Evolutionary conservation across 2,797 vertebrate species (phyloP).

Genomic region (Poecilia wingei): DNA sequence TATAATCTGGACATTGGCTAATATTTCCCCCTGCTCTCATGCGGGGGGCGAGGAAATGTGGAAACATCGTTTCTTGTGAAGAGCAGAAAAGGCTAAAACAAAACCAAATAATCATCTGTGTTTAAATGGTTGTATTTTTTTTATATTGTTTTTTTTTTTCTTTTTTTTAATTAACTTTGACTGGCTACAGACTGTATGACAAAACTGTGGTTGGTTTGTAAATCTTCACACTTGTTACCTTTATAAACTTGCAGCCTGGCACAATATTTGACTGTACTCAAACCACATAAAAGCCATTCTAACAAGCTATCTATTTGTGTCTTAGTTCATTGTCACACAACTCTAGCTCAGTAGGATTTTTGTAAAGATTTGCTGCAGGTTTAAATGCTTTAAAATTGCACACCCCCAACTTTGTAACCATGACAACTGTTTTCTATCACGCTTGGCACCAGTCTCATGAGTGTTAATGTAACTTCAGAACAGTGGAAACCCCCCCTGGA

Average conservation of each 20-base stretch:
- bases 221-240: slow-evolving; percentile 9
- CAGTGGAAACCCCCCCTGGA: slow-evolving; percentile 19
- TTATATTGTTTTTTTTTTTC: neutral
- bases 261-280: slow-evolving; percentile 21
- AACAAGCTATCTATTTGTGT: neutral
- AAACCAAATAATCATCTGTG: slow-evolving; percentile 41
- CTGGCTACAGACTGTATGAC: neutral
- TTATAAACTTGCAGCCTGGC: slow-evolving; percentile 22
- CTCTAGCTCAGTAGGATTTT: neutral
- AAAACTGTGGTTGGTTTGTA: slow-evolving; percentile 11
- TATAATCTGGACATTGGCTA: slow-evolving; percentile 45
- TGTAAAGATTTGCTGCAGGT: slow-evolving; percentile 1
- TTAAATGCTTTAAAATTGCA: slow-evolving; percentile 18
- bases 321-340: slow-evolving; percentile 14
- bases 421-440: slow-evolving; percentile 36
- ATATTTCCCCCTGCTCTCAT: slow-evolving; percentile 43
- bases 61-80: slow-evolving; percentile 43
- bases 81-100: slow-evolving; percentile 50
- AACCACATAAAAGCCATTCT: slow-evolving; percentile 24
- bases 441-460: slow-evolving; percentile 19
- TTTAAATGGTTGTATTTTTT: slow-evolving; percentile 22
- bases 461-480: slow-evolving; percentile 35
- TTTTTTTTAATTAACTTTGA: neutral
- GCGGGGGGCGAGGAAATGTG: slow-evolving; percentile 51
- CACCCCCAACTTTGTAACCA: slow-evolving; percentile 32